Conservation (phyloP, 30 jellyfish, hydroid and myxozoan species). For the Hydractinia symbiolongicarpus region DNA sequence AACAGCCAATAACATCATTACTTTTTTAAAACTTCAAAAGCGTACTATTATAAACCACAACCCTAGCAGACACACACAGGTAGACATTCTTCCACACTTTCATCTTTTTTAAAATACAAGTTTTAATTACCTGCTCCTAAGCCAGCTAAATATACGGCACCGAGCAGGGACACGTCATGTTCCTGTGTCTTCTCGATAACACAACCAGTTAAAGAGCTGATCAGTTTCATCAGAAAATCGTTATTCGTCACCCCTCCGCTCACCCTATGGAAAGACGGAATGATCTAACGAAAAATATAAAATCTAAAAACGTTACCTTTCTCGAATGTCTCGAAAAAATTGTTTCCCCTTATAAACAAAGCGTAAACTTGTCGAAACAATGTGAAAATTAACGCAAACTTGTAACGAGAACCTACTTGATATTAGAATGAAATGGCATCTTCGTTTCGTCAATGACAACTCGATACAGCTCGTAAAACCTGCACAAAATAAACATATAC, state of each 20-base stretch:
- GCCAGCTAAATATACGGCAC: conserved; percentile 94
- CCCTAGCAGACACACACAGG: too few species aligned
- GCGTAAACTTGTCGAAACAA: too few species aligned
- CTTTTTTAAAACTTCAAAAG: too few species aligned
- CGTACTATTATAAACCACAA: too few species aligned
- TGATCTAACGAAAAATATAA: neutral
- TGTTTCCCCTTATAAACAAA: too few species aligned
- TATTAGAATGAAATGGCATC: conserved; percentile 1
- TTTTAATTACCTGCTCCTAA: conserved; percentile 58
- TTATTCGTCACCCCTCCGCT: conserved; percentile 85
- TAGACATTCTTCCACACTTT: too few species aligned
- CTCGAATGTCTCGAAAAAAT: too few species aligned
- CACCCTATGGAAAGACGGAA: conserved; percentile 3
- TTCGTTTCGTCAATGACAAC: conserved; percentile 23
- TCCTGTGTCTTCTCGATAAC: conserved; percentile 48
- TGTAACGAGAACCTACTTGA: neutral
- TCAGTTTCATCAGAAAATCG: conserved; percentile 72
- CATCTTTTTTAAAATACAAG: too few species aligned
- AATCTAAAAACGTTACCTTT: too few species aligned
- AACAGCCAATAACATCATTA: too few species aligned
- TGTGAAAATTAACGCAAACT: too few species aligned
- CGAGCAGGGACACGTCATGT: conserved; percentile 71
- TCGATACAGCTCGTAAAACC: conserved; percentile 17
- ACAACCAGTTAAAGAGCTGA: conserved; percentile 55
- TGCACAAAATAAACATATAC: neutral